These are phyloP conservation scores for Campylomormyrus tamandua DNA, from an alignment of 2,113 vertebrate genomes.

Conservation along the genomic window DNA sequence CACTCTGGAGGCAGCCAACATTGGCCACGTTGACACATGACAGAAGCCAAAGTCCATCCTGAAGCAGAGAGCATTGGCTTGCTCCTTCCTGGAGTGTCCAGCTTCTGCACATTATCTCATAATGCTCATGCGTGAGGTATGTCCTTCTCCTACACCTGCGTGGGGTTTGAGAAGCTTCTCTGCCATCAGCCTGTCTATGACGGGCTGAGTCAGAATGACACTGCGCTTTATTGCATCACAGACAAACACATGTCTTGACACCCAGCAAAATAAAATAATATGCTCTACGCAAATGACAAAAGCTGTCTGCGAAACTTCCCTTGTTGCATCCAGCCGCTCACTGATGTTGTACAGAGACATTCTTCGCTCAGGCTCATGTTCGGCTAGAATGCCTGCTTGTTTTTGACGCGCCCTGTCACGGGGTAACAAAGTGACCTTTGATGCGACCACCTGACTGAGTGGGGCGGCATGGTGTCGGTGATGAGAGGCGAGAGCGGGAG, in stretches of 20 bases:
- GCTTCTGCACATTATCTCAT: not conserved
- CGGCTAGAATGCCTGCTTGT: not conserved
- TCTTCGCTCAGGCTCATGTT: not conserved
- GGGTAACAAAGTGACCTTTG: not conserved
- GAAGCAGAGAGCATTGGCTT: not conserved
- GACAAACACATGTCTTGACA: not conserved
- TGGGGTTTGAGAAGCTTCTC: not conserved
- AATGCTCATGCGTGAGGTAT: not conserved
- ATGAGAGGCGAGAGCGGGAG: not conserved
- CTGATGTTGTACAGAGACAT: not conserved
- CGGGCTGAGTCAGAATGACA: not conserved
- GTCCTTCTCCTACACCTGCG: not conserved
- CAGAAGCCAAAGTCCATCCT: not conserved
- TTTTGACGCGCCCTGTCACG: not conserved
- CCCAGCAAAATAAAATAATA: not conserved
- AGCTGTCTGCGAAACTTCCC: not conserved
- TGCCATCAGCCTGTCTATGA: not conserved
- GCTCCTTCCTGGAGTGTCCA: not conserved
- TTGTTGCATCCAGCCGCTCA: not conserved
- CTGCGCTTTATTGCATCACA: not conserved
- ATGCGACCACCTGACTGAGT: not conserved
- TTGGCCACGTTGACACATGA: not conserved
- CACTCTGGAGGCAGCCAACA: not conserved
- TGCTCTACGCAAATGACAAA: not conserved
- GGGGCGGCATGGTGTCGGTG: too few relatives aligned